A percentile compares a stretch with the other conserved stretches of the same genome.
Conservation (phyloP, 2,797 vertebrate species). For the Phyllotis vaccarum region DNA sequence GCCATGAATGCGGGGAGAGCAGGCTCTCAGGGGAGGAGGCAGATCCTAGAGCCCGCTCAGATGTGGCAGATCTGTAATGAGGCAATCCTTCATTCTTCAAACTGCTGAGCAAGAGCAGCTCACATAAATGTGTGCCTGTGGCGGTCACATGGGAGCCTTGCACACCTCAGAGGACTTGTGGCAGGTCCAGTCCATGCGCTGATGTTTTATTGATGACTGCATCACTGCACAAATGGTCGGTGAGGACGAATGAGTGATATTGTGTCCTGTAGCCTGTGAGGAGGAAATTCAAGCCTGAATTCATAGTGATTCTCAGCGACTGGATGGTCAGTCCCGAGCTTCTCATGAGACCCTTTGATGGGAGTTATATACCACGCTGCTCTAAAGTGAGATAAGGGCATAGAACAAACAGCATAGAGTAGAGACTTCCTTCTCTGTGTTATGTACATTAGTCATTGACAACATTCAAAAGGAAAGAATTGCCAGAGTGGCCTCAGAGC, state of each 20-base stretch:
- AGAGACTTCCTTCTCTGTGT: neutral
- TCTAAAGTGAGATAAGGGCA: neutral
- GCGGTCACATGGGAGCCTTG: constrained; percentile 39
- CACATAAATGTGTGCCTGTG: constrained; percentile 84
- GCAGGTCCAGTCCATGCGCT: neutral
- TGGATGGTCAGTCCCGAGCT: neutral
- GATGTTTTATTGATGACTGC: constrained; percentile 7
- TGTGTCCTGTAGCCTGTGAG: neutral
- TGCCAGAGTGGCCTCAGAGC: neutral
- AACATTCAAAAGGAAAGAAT: neutral
- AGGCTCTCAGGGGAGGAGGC: constrained; percentile 81
- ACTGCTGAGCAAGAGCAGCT: constrained; percentile 86
- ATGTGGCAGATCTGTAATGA: constrained; percentile 87
- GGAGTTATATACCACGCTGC: neutral
- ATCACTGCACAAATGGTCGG: neutral
- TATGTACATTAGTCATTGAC: neutral
- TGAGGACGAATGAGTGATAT: neutral
- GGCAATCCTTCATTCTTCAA: constrained; percentile 88
- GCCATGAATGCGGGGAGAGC: constrained; percentile 74
- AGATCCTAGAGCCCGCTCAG: constrained; percentile 84
- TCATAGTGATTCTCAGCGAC: neutral
- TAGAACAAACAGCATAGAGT: neutral
- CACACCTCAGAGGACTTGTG: constrained; percentile 18
- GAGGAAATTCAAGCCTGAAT: neutral
- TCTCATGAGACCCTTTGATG: neutral